A percentile compares a stretch with the other conserved stretches of the same genome.
Conservation (phyloP, 1,140 invertebrate species). For the Lepidurus apus region DNA sequence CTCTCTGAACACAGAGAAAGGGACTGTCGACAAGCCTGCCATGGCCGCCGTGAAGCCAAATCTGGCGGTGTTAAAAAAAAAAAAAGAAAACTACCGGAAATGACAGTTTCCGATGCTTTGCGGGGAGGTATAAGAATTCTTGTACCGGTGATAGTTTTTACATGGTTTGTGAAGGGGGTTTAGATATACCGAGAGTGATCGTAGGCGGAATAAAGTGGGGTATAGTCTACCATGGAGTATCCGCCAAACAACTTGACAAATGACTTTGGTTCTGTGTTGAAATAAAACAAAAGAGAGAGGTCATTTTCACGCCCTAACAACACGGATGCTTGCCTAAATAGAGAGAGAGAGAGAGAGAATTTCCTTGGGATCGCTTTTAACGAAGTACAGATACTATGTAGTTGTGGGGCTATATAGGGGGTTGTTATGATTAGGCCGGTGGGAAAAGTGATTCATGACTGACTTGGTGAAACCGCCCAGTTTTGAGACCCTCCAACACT, state of each 20-base stretch:
- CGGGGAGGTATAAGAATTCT: no score
- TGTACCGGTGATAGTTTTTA: no score
- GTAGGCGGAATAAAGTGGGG: neutral
- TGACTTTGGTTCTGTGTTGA: conserved; percentile 9
- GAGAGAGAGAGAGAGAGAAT: neutral
- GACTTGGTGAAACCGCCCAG: neutral
- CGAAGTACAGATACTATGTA: neutral
- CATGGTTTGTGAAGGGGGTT: no score
- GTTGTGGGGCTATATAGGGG: neutral
- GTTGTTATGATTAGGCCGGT: conserved; percentile 10
- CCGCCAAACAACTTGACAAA: conserved; percentile 5
- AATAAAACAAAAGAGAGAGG: conserved; percentile 19
- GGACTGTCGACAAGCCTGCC: neutral
- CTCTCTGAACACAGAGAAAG: neutral
- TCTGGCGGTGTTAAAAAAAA: neutral
- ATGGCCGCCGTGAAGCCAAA: neutral
- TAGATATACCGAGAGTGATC: neutral
- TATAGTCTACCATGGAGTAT: neutral
- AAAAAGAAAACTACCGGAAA: neutral
- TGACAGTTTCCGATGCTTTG: neutral
- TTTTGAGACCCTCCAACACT: neutral
- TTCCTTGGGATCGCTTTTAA: neutral
- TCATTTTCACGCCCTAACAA: conserved; percentile 19
- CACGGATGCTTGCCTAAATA: neutral
- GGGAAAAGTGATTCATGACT: conserved; percentile 9